These are phyloP conservation scores for Imbricaverruca yamaguchii DNA, from an alignment of 2,888 invertebrate genomes.

Conservation along the genomic window DNA sequence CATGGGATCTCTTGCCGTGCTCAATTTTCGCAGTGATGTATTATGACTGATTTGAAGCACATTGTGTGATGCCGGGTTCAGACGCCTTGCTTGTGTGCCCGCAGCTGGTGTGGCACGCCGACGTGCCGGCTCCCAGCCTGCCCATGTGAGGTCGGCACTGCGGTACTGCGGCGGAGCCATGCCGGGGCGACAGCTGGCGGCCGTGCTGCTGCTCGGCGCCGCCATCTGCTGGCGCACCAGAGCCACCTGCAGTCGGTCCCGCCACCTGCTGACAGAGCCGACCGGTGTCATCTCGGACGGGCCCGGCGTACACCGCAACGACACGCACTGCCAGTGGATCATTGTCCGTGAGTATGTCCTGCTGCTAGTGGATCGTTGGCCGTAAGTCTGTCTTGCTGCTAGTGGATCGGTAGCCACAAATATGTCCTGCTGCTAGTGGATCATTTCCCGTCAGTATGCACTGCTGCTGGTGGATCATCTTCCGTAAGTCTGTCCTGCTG, in stretches of 20 bases:
- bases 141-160: too few species aligned
- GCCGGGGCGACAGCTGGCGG: too few species aligned
- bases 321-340: slow-evolving; percentile 93
- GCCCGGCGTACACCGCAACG: slow-evolving; percentile 78
- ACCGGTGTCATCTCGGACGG: slow-evolving; percentile 86
- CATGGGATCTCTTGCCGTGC: too few species aligned
- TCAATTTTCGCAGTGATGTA: too few species aligned
- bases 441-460: not conserved
- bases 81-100: too few species aligned
- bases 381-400: not conserved
- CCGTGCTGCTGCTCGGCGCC: too few species aligned
- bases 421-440: not conserved
- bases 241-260: slow-evolving; percentile 34
- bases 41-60: too few species aligned
- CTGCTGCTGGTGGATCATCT: not conserved
- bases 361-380: not conserved
- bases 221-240: not conserved
- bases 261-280: slow-evolving; percentile 36
- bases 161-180: too few species aligned
- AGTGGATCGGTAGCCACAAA: not conserved
- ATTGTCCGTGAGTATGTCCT: slow-evolving; percentile 60
- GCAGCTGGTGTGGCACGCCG: too few species aligned
- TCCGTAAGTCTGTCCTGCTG: too few species aligned
- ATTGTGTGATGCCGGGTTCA: too few species aligned
- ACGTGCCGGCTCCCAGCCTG: too few species aligned